A percentile compares a stretch with the other conserved stretches of the same genome.
phyloP scores from a whole-genome alignment of 1,140 invertebrate genomes.

The Drosophila nasuta region DNA sequence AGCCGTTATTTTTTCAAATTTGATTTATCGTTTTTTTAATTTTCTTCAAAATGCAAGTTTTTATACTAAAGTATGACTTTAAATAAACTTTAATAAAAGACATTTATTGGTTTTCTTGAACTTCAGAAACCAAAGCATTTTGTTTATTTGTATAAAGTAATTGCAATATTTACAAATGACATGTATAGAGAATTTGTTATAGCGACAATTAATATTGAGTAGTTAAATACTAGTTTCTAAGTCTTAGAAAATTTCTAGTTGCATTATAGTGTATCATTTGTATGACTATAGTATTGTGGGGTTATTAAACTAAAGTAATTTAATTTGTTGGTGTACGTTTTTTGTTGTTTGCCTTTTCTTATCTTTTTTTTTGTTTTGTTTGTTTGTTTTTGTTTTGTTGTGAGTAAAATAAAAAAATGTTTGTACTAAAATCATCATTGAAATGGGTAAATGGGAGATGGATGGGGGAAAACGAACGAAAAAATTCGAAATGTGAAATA shows the following conservation, averaged over 20 bases:
- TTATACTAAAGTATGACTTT: too few species aligned
- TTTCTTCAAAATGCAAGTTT: too few species aligned
- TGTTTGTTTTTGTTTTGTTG: slow-evolving; percentile 14
- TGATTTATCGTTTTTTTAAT: too few species aligned
- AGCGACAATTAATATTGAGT: slow-evolving; percentile 21
- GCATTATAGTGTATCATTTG: slow-evolving; percentile 16
- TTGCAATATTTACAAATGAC: slow-evolving; percentile 49
- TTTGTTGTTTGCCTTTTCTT: too few species aligned
- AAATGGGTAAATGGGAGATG: neutral
- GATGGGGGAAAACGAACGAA: neutral
- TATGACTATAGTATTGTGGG: slow-evolving; percentile 15
- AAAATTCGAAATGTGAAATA: slow-evolving; percentile 2
- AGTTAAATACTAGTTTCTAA: slow-evolving; percentile 40
- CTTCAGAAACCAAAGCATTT: slow-evolving; percentile 52
- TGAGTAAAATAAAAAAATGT: slow-evolving; percentile 50
- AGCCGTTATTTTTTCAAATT: neutral
- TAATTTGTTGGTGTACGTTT: neutral
- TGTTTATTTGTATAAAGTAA: slow-evolving; percentile 80
- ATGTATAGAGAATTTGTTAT: slow-evolving; percentile 80
- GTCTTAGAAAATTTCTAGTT: slow-evolving; percentile 32
- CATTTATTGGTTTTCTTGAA: slow-evolving; percentile 57
- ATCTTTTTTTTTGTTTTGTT: too few species aligned
- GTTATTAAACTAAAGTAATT: slow-evolving; percentile 13
- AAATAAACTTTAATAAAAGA: neutral
- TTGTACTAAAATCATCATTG: slow-evolving; percentile 67